Evolutionary conservation across 2,113 vertebrate species (phyloP).

Genomic region (Rhinoptilus africanus): DNA sequence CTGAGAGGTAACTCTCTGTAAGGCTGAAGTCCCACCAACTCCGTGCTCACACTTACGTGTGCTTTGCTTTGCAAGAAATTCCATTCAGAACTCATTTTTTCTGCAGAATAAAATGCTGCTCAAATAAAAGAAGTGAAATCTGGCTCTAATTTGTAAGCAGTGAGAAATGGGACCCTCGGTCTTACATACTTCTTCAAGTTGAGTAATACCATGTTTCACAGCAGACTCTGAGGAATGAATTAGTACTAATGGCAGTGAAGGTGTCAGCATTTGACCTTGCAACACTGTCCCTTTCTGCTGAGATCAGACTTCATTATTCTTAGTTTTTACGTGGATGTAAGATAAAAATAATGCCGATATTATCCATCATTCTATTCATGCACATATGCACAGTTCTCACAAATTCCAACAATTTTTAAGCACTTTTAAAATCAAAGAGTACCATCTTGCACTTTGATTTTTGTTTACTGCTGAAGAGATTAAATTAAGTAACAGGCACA

Average conservation of each 20-base stretch:
- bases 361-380: background rate
- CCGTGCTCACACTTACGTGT: background rate
- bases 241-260: background rate
- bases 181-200: background rate
- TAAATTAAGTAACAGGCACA: conserved; percentile 23
- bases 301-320: background rate
- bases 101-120: background rate
- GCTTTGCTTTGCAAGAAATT: background rate
- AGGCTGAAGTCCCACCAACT: background rate
- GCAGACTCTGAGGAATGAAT: background rate
- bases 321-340: background rate
- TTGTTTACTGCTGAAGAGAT: conserved; percentile 4
- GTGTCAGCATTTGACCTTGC: background rate
- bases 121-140: background rate
- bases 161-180: background rate
- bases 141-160: background rate
- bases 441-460: background rate
- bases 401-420: background rate
- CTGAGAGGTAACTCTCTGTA: background rate
- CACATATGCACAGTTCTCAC: background rate
- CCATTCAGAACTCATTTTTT: background rate
- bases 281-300: background rate
- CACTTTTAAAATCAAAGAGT: background rate
- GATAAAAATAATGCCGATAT: background rate
- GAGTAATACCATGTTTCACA: background rate